Percentiles rank a stretch among this genome's conserved stretches.
Evolutionary conservation across 1,140 invertebrate species (phyloP).

Genomic region (Ganaspis sp.): DNA sequence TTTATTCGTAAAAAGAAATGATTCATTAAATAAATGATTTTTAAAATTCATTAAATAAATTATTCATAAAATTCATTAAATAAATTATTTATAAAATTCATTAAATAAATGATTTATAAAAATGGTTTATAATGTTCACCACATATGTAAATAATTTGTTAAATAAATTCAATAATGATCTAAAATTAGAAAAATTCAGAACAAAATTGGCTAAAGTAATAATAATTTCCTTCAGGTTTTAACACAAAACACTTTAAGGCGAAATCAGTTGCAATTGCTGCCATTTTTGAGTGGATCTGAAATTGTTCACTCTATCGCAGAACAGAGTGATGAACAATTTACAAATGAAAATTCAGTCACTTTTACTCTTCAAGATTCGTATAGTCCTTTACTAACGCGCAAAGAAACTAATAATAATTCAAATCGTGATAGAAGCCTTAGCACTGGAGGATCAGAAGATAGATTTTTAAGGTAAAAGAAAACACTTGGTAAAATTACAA

Average conservation of each 20-base stretch:
- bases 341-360: slow-evolving; percentile 68
- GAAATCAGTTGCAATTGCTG: slow-evolving; percentile 74
- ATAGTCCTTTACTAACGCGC: slow-evolving; percentile 80
- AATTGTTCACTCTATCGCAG: slow-evolving; percentile 89
- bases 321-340: slow-evolving; percentile 87
- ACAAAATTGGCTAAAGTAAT: not conserved
- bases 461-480: slow-evolving; percentile 66
- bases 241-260: slow-evolving; percentile 73
- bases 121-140: no score
- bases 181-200: no score
- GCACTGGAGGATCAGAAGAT: slow-evolving; percentile 65
- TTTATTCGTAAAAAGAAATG: no score
- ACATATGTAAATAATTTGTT: no score
- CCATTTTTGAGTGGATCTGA: slow-evolving; percentile 84
- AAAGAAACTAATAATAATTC: slow-evolving; percentile 66
- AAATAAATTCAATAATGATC: no score
- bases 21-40: no score
- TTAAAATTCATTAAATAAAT: no score
- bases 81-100: no score
- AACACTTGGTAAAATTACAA: slow-evolving; percentile 7
- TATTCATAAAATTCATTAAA: no score
- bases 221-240: slow-evolving; percentile 60
- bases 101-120: no score
- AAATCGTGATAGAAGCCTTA: slow-evolving; percentile 67
- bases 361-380: slow-evolving; percentile 77